Base-by-base conservation (phyloP, 1,140 invertebrate genomes). In the Chymomyza costata region DNA sequence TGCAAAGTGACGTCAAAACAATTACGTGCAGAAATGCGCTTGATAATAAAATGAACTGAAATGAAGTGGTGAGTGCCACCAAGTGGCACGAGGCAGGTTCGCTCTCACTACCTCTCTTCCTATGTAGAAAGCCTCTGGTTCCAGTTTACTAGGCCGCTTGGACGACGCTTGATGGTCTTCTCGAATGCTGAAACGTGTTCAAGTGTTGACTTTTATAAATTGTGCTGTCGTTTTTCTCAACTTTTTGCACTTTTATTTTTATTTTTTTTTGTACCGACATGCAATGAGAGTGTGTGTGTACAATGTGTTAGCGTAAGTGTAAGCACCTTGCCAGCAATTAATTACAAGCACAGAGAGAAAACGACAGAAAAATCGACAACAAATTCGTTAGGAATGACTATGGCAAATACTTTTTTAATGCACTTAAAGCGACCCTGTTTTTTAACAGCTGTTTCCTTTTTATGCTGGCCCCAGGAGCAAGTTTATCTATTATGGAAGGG, bases 141-240 rank as follows among this genome's bases (percentile, higher is more conserved):
- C n/a, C n/a, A n/a, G n/a, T n/a, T n/a, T n/a, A n/a, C n/a, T n/a
- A n/a, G n/a, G n/a, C n/a, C n/a, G n/a, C n/a, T n/a, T n/a, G n/a
- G n/a, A n/a, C n/a, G n/a, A n/a, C n/a, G n/a, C n/a, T n/a, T n/a
- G n/a, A n/a, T n/a, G n/a, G n/a, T n/a, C n/a, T n/a, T 11, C 49
- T 65, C 62, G 55, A 78, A 59, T 66, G 64, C 63, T 64, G 47
- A 52, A 73, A 78, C 73, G 73, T 78, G 73, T 70, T 73, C 56
- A 78, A 78, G 73, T 78, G 73, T 60, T 80, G 73, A 78, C 73
- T 80, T 80, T 80, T 78, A 78, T 78, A 78, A 78, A 78, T 78
- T 78, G 71, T 78, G 66, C 58, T 59, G 62, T 80, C 73, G 62
- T 66, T 67, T 60, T 54, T 65, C 62, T 65, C 55, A 37, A 43